Evolutionary conservation across 1,140 invertebrate genomes (phyloP), one percentile per base, ranked within the genome.

Genomic region (Trinorchestia longiramus): DNA sequence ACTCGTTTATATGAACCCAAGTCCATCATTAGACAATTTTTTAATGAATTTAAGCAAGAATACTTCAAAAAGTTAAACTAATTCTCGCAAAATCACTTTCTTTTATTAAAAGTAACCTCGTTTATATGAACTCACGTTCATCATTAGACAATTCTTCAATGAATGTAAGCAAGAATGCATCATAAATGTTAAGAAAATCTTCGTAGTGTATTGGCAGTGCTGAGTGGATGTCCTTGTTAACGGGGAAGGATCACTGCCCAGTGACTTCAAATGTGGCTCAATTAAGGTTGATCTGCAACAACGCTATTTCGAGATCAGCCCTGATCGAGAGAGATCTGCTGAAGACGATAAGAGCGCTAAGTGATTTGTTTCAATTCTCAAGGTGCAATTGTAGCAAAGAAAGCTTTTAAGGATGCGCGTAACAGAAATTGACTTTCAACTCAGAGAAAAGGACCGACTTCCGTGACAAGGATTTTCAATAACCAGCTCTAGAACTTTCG

Each of bases 261-360:
- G 62, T 77, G 62, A 77, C 62, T 77, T 36, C 62, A 77, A 77
- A 77, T 77, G 15, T 19, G 62, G 36, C 15, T 28, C 62, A 77
- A 77, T 77, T 77, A 77, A 36, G 62, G 62, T 36, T 36, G 62
- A 77, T 77, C 62, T 23, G 62, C 62, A 36, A 77, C 62, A 77
- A 77, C 62, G 62, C 15, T 77, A 77, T 77, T 77, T 77, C 28
- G 62, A 77, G 62, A 77, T 77, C 62, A 77, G 28, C 8, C 62
- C 62, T 77, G 62, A 77, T 77, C 62, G 62, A 77, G 62, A 36
- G 36, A 77, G 62, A 77, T 77, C 62, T 77, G 28, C 11, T 77
- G 62, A 77, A 77, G 62, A 77, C 62, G 62, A 77, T 77, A 77
- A 77, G 62, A 77, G 62, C 62, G 62, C 62, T 77, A 77, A 77